phyloP scores from a whole-genome alignment of 2,113 vertebrate genomes.

The Carassius carassius region DNA sequence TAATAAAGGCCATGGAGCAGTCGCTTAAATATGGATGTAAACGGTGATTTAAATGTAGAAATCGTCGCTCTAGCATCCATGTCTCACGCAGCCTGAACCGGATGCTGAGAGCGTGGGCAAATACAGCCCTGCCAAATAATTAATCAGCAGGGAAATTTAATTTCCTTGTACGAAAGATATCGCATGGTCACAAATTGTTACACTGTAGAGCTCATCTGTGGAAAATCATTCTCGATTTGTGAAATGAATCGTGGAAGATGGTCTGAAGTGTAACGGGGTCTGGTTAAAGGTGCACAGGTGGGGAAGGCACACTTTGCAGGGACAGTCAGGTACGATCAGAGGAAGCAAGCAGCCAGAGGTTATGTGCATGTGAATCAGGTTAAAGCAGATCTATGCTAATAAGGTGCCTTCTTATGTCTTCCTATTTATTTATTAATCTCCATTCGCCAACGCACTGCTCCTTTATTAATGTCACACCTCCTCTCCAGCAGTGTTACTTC shows the following conservation, averaged over 20 bases:
- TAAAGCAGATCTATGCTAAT: conserved; percentile 49
- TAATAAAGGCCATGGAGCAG: conserved; percentile 84
- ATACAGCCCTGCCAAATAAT: conserved; percentile 62
- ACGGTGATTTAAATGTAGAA: conserved; percentile 78
- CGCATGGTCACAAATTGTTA: conserved; percentile 55
- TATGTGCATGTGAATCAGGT: not conserved
- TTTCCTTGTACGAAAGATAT: conserved; percentile 50
- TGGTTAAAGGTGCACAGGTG: not conserved
- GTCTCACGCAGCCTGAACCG: conserved; percentile 68
- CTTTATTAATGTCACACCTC: conserved; percentile 64
- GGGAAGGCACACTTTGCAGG: not conserved
- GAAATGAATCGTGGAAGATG: conserved; percentile 52
- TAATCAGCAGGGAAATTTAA: conserved; percentile 62
- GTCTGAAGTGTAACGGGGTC: not conserved
- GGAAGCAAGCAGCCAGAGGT: not conserved
- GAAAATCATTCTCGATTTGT: conserved; percentile 58
- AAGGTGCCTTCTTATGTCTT: conserved; percentile 50
- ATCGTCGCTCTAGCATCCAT: conserved; percentile 67
- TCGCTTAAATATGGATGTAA: conserved; percentile 85
- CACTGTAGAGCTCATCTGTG: conserved; percentile 36
- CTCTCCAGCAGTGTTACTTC: not conserved
- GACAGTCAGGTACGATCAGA: conserved; percentile 41
- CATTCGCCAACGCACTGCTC: conserved; percentile 44
- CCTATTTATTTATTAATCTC: conserved; percentile 62
- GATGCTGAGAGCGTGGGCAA: conserved; percentile 51